These are phyloP conservation scores for Meliscaeva auricollis DNA, from an alignment of 2,888 invertebrate genomes.

Conservation along the genomic window DNA sequence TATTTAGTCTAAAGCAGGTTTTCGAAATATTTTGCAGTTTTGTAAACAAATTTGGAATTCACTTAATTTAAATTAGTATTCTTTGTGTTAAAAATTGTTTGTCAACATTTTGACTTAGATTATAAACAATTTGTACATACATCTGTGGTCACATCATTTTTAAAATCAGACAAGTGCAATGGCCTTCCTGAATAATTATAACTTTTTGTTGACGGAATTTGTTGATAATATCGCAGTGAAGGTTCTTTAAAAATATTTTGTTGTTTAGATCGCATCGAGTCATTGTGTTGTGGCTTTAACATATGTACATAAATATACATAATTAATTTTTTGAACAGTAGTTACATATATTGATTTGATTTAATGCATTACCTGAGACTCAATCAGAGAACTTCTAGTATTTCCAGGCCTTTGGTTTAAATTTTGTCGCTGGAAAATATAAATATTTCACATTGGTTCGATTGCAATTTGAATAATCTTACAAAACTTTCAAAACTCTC, in stretches of 20 bases:
- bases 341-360: too few relatives aligned
- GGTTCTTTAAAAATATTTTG: too few relatives aligned
- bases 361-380: constrained; percentile 6
- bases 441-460: background rate
- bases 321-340: too few relatives aligned
- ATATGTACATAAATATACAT: too few relatives aligned
- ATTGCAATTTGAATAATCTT: background rate
- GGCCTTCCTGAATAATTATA: constrained; percentile 8
- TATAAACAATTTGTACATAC: too few relatives aligned
- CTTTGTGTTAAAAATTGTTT: too few relatives aligned
- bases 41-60: too few relatives aligned
- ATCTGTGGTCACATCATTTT: background rate
- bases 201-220: background rate
- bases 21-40: too few relatives aligned
- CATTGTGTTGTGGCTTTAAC: background rate
- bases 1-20: too few relatives aligned
- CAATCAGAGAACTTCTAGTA: constrained; percentile 41
- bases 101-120: too few relatives aligned
- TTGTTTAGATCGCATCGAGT: too few relatives aligned
- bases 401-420: constrained; percentile 6
- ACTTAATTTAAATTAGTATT: too few relatives aligned
- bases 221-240: background rate
- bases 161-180: constrained; percentile 9
- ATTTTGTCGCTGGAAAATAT: background rate
- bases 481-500: constrained; percentile 19